A percentile compares a stretch with the other conserved stretches of the same genome.
phyloP scores from a whole-genome alignment of 2,888 invertebrate genomes.

The Epiblema foenella region DNA sequence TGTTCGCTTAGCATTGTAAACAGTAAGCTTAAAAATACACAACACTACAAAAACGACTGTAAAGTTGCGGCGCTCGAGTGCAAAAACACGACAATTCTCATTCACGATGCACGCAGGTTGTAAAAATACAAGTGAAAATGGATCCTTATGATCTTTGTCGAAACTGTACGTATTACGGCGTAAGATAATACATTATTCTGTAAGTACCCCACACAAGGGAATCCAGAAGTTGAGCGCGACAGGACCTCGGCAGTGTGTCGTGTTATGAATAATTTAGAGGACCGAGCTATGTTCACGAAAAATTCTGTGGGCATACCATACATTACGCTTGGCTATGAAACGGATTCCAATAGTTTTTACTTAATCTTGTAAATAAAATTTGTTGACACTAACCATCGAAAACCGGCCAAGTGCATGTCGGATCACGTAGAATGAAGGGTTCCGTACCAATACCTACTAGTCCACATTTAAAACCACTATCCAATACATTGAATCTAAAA shows the following conservation, averaged over 20 bases:
- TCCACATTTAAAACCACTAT: too few species aligned
- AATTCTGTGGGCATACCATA: constrained; percentile 45
- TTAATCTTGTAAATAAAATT: neutral
- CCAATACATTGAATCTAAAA: too few species aligned
- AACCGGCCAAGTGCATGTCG: too few species aligned
- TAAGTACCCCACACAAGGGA: constrained; percentile 64
- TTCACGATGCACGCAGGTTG: constrained; percentile 19
- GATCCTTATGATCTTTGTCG: constrained; percentile 51
- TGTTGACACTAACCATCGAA: neutral
- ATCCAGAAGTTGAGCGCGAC: constrained; percentile 63
- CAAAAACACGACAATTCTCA: constrained; percentile 22
- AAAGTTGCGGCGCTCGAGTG: neutral
- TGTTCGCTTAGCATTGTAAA: neutral
- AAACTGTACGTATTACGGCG: constrained; percentile 49
- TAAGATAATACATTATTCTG: constrained; percentile 66
- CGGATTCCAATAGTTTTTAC: neutral
- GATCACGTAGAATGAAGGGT: too few species aligned
- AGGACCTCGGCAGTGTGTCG: constrained; percentile 57
- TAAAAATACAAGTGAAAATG: constrained; percentile 37
- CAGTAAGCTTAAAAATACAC: neutral
- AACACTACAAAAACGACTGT: neutral
- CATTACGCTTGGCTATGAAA: constrained; percentile 7
- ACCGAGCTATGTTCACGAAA: constrained; percentile 54
- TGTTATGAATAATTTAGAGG: constrained; percentile 65
- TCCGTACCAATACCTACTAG: too few species aligned